Evolutionary conservation across 2,888 invertebrate genomes (phyloP), one percentile per base, ranked within the genome.

Genomic region (Mesoligia furuncula): DNA sequence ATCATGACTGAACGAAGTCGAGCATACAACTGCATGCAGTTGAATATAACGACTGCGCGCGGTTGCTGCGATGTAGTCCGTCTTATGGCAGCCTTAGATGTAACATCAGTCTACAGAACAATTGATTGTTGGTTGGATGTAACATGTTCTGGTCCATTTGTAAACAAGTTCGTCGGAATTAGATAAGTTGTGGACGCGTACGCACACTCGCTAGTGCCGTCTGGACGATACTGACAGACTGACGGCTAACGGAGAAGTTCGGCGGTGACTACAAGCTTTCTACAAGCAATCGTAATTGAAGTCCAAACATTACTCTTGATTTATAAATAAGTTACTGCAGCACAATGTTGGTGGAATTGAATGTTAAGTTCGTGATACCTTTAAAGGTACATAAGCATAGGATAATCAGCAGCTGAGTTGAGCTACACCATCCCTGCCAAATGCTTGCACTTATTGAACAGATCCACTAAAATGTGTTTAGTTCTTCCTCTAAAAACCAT

Each of bases 101-200:
- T 64, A 39, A 59, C 42, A 31, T 17, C 9, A 51, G 62, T 39
- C 3, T 48, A 51, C 24, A 9, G 13, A 36, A 66, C 65, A 77
- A 74, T 65, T 36, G 36, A 42, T 39, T 42, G 42, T 65, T 64
- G 42, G 57, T 62, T 68, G 57, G 48, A 64, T 45, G 59, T n/a
- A 45, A 65, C 36, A 57, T 62, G 62, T 27, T 59, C 15, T 24
- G 51, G 17, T 75, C 54, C 67, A 59, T 75, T 39, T 82, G 85
- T 59, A 61, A 36, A 24, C 74, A 57, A 85, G 64, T 75, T 75
- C 24, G n/a, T 36, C 24, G 62, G 83, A 54, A 83, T 83, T 68
- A 83, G 39, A 83, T 54, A 82, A 83, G 83, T 83, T 82, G 69
- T 27, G 54, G 24, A 24, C 57, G 79, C 61, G 62, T 24, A 59